These are phyloP conservation scores for Spilosoma lubricipeda DNA, from an alignment of 2,888 invertebrate genomes.

Conservation along the genomic window DNA sequence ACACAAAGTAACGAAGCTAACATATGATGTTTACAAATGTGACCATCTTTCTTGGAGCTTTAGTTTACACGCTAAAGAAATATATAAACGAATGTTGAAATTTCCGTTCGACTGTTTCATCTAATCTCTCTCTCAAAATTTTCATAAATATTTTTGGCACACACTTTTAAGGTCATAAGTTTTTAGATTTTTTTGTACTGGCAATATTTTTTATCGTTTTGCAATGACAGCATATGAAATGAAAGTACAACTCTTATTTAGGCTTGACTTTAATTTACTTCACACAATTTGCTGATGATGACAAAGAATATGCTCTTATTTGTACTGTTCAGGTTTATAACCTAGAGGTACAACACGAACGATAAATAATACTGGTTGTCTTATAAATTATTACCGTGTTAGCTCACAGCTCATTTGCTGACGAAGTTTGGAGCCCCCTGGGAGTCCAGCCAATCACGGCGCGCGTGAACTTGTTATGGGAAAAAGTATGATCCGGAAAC, in stretches of 20 bases:
- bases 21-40: neutral
- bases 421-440: slow-evolving; percentile 81
- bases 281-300: neutral
- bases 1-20: neutral
- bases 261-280: neutral
- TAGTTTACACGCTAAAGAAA: neutral
- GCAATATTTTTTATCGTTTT: neutral
- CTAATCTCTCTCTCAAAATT: no score
- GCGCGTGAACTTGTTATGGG: slow-evolving; percentile 80
- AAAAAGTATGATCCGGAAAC: slow-evolving; percentile 67
- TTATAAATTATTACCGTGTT: slow-evolving; percentile 85
- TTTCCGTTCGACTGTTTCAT: neutral
- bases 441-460: slow-evolving; percentile 83
- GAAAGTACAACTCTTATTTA: neutral
- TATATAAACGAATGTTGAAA: neutral
- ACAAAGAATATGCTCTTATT: slow-evolving; percentile 6
- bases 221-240: neutral
- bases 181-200: neutral
- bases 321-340: slow-evolving; percentile 33
- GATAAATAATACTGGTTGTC: slow-evolving; percentile 82
- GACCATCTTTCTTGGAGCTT: neutral
- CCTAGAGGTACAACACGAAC: slow-evolving; percentile 66
- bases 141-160: no score
- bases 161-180: neutral
- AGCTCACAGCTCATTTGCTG: slow-evolving; percentile 86